Base-by-base conservation (phyloP, 2,797 vertebrate species). In the Falco columbarius region DNA sequence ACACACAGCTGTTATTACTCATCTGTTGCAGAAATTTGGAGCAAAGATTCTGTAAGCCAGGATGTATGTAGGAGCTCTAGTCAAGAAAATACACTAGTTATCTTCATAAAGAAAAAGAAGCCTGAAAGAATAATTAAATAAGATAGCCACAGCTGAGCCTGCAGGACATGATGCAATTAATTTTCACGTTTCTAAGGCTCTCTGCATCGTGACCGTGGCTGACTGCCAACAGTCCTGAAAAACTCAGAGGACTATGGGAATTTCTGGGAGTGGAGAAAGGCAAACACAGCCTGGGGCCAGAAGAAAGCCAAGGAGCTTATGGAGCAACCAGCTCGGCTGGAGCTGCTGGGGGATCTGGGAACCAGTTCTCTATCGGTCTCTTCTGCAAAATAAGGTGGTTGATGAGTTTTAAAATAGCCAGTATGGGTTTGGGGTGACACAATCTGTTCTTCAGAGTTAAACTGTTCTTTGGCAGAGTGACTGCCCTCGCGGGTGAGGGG, bases 1-100 rank as follows among this genome's bases (percentile, higher is more conserved):
- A 70, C 81, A 71, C 66, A 62, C 59, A 89, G 83, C 44, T 87
- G 77, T 62, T 87, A 49, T 89, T 92, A 96, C 84, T 96, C 95
- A 94, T 87, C 3, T 0, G 0, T 18, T 66, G 59, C 91, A 93
- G 79, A 95, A 93, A 59, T 62, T 29, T 66, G 77, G 81, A 88
- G 75, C 52, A 71, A 75, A 89, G 71, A 14, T 30, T 38, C 42
- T 77, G 79, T 70, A 58, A 93, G 29, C 30, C 81, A 95, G 96
- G 94, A 95, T 73, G 71, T 73, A 63, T 30, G 84, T 54, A 87
- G 65, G 77, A 70, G 59, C 82, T 8, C 23, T 71, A 67, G 44
- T 70, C 91, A 92, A 55, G 18, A 56, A 52, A 81, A 65, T 24
- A 9, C 30, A 55, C 14, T 2, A 10, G 19, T 7, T 81, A 24